Percentiles rank a stretch among this genome's conserved stretches.
Evolutionary conservation across 1,140 invertebrate species (phyloP).

Genomic region (Tetragnatha versicolor): DNA sequence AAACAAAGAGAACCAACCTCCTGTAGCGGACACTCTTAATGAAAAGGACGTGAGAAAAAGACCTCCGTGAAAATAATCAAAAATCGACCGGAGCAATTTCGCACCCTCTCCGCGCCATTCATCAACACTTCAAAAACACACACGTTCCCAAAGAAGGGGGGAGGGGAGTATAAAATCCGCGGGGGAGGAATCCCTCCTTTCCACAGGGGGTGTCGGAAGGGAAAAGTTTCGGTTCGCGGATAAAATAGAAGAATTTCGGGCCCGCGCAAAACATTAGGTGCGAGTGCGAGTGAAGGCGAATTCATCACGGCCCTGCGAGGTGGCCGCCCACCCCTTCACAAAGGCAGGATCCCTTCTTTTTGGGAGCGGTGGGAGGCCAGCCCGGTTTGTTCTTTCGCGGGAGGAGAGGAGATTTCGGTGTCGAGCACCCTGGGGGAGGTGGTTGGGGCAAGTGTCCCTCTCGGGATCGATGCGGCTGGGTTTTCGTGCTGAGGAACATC

Average conservation of each 20-base stretch:
- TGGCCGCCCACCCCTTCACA: neutral
- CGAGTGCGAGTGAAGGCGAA: conserved; percentile 42
- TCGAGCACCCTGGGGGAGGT: too few relatives aligned
- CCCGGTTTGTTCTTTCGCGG: too few relatives aligned
- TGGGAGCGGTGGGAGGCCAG: too few relatives aligned
- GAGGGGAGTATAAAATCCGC: too few relatives aligned
- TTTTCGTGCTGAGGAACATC: too few relatives aligned
- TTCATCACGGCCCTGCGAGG: conserved; percentile 24
- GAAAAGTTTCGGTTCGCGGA: too few relatives aligned
- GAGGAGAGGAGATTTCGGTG: too few relatives aligned
- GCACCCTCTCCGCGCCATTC: conserved; percentile 16
- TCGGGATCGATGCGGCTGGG: too few relatives aligned
- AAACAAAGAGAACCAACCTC: neutral
- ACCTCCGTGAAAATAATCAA: neutral
- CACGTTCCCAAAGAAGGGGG: conserved; percentile 24
- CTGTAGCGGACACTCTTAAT: neutral
- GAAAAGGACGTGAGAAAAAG: neutral
- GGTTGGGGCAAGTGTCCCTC: too few relatives aligned
- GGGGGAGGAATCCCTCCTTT: conserved; percentile 15
- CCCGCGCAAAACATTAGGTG: conserved; percentile 40
- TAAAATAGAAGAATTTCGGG: conserved; percentile 7
- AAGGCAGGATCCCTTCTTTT: too few relatives aligned
- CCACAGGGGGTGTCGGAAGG: conserved; percentile 31
- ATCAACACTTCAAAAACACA: conserved; percentile 29
- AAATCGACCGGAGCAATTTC: conserved; percentile 26